phyloP scores from a whole-genome alignment of 2,888 invertebrate species.

The Ctena decussata region DNA sequence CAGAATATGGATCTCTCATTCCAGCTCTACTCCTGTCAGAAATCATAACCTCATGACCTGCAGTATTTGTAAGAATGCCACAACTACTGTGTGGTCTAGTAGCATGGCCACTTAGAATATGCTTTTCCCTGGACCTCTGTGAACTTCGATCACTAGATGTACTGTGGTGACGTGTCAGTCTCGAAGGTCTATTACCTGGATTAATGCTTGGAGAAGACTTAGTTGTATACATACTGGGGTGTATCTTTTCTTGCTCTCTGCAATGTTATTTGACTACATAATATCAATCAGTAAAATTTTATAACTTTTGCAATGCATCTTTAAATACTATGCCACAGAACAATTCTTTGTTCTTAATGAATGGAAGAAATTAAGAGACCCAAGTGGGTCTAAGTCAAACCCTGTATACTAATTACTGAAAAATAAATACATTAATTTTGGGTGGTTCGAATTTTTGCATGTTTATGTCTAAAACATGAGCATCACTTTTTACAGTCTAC shows the following conservation, averaged over 20 bases:
- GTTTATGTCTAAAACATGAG: no score
- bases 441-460: no score
- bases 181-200: not conserved
- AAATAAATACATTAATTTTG: no score
- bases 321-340: no score
- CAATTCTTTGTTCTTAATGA: no score
- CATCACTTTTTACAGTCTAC: no score
- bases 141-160: not conserved
- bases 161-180: not conserved
- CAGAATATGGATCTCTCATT: not conserved
- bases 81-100: not conserved
- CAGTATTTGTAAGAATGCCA: not conserved
- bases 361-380: no score
- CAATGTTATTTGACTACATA: not conserved
- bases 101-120: not conserved
- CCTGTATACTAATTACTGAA: no score
- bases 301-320: no score
- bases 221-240: conserved; percentile 75
- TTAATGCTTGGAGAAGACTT: conserved; percentile 60
- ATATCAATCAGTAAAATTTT: no score
- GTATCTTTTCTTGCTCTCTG: conserved; percentile 73
- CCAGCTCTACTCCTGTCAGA: not conserved
- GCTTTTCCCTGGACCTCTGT: not conserved
- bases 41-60: not conserved
- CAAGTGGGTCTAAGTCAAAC: no score